Evolutionary conservation across 2,888 invertebrate species (phyloP).

Genomic region (Dasypogon diadema): DNA sequence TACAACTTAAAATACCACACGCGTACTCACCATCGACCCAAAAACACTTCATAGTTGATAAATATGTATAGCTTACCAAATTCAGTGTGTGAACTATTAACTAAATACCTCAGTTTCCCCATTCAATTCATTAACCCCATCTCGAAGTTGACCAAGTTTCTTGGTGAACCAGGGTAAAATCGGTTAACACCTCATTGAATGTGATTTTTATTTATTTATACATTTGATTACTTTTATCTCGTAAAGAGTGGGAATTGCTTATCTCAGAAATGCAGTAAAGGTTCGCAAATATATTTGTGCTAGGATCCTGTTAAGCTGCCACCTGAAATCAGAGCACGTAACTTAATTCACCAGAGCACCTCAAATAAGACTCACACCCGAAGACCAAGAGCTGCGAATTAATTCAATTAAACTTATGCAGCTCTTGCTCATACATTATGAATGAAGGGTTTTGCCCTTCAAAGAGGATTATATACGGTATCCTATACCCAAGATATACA

Average conservation of each 20-base stretch:
- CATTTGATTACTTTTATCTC: conserved; percentile 26
- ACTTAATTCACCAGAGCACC: conserved; percentile 39
- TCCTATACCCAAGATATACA: neutral
- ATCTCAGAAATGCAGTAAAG: neutral
- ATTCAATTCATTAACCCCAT: conserved; percentile 21
- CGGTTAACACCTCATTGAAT: conserved; percentile 33
- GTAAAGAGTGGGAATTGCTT: neutral
- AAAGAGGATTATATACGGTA: conserved; percentile 37
- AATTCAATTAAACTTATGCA: conserved; percentile 48
- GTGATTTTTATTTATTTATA: conserved; percentile 43
- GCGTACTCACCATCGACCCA: too few species aligned
- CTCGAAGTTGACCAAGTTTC: neutral
- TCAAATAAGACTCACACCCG: conserved; percentile 17
- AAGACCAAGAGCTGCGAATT: conserved; percentile 30
- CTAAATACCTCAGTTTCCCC: too few species aligned
- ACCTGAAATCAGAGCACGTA: conserved; percentile 27
- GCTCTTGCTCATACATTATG: conserved; percentile 39
- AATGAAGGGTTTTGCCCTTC: conserved; percentile 21
- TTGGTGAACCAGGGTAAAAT: neutral
- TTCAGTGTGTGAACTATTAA: too few species aligned
- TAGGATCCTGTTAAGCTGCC: neutral
- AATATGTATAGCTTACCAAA: too few species aligned
- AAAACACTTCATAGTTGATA: too few species aligned
- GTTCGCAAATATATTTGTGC: neutral
- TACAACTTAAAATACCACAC: too few species aligned